These are phyloP conservation scores for Cynoglossus semilaevis DNA, from an alignment of 2,113 vertebrate genomes.

Conservation along the genomic window DNA sequence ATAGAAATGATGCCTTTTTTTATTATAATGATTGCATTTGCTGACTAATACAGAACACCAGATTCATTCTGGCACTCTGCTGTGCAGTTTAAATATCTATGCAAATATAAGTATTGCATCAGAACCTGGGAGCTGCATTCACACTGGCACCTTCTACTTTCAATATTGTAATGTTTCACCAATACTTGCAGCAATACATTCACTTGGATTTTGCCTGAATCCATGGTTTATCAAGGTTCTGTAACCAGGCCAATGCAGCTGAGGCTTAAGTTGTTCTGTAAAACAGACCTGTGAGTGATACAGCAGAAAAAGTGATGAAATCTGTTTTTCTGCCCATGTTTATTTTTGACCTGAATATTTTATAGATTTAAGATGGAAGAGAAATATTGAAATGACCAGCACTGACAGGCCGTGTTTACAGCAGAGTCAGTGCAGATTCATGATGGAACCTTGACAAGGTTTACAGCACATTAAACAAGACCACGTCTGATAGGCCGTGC, in stretches of 20 bases:
- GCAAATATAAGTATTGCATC: too few species aligned
- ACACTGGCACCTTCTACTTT: too few species aligned
- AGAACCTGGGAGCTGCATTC: too few species aligned
- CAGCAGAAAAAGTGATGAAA: too few species aligned
- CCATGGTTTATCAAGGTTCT: neutral
- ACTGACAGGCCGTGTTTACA: neutral
- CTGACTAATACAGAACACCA: too few species aligned
- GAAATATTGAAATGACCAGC: neutral
- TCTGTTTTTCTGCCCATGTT: neutral
- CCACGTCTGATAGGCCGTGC: neutral
- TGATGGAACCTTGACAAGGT: conserved; percentile 1
- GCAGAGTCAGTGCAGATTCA: neutral
- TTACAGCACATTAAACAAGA: neutral
- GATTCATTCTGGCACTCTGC: too few species aligned
- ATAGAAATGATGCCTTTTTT: too few species aligned
- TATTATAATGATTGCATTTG: too few species aligned
- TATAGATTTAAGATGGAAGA: neutral
- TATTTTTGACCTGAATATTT: neutral
- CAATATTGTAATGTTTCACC: neutral
- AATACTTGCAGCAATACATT: neutral
- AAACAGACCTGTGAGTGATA: too few species aligned
- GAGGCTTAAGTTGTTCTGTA: too few species aligned
- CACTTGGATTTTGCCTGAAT: too few species aligned
- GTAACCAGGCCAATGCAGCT: neutral
- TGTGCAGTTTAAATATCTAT: neutral